Evolutionary conservation across 2,113 vertebrate species (phyloP), one percentile per base, ranked within the genome.

Genomic region (Callospermophilus lateralis): DNA sequence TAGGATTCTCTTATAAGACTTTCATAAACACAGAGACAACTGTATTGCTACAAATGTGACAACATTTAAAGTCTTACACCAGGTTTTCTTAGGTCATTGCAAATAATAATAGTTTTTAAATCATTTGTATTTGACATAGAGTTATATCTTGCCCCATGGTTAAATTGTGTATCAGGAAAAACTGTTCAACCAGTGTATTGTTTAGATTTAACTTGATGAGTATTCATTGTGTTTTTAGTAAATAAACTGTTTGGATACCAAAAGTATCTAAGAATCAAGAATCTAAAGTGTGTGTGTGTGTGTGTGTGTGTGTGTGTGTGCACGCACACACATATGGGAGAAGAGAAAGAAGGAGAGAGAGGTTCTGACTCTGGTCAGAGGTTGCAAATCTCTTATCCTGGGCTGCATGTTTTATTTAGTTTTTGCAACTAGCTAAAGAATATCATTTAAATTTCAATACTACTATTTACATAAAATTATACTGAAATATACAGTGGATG

Each of bases 91-190:
- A 83, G 68, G n/a, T 76, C 94, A 63, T 53, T 88, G 28, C 76
- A 63, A 2, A 37, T 94, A 70, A 32, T 19, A 1, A 93, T 79
- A 19, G 7, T 8, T 53, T 78, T 53, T 22, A 88, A 0, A 37
- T 86, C 37, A 76, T 42, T 97, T 96, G 30, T 90, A 61, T 89
- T 90, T 86, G 70, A 67, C 0, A 45, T 17, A 74, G 34, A 58
- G 8, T 76, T 88, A 61, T 77, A 1, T 15, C 61, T 58, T 92
- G 17, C 37, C 51, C 3, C 48, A 84, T 17, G 55, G 11, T 68
- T 80, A 58, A 19, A 22, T 58, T 20, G 77, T 39, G 4, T 55
- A 55, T 30, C 4, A 26, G 48, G 34, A 86, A 37, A 86, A 72
- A 37, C n/a, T 39, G 55, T 58, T 55, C 34, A 72, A 30, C 4